A percentile compares a stretch with the other conserved stretches of the same genome.
phyloP scores from a whole-genome alignment of 2,797 vertebrate genomes.

The Spizella passerina region DNA sequence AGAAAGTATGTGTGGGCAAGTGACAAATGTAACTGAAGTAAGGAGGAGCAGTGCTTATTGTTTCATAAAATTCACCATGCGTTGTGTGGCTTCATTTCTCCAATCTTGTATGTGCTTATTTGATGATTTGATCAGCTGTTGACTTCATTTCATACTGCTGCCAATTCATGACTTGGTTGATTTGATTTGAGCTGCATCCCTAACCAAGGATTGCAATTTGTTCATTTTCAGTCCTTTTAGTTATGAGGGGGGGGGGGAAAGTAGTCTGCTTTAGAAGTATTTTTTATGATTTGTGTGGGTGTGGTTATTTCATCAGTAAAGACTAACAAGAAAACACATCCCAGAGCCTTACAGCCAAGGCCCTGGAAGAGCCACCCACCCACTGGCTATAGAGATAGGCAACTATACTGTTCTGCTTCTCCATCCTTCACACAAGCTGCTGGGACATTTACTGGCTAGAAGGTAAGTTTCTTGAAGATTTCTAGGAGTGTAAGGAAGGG shows the following conservation, averaged over 20 bases:
- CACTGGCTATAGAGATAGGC: not conserved
- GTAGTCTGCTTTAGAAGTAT: not conserved
- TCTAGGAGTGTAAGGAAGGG: not conserved
- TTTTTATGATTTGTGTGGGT: not conserved
- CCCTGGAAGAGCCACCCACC: not conserved
- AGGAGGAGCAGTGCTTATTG: not conserved
- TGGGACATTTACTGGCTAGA: not conserved
- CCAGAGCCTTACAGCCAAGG: not conserved
- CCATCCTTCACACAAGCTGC: not conserved
- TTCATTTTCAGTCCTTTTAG: not conserved
- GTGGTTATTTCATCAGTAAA: not conserved
- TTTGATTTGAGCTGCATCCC: not conserved
- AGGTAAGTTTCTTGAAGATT: not conserved
- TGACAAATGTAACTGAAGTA: not conserved
- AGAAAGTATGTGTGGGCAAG: not conserved
- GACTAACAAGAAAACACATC: not conserved
- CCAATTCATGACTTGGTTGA: not conserved
- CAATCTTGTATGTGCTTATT: not conserved
- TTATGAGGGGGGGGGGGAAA: not conserved
- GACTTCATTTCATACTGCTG: not conserved
- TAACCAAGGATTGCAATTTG: not conserved
- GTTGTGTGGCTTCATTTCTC: not conserved
- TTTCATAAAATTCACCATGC: not conserved
- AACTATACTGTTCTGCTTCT: not conserved
- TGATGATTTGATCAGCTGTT: constrained; percentile 10